These are phyloP conservation scores for Luperina testacea DNA, from an alignment of 2,888 invertebrate genomes.

Conservation along the genomic window DNA sequence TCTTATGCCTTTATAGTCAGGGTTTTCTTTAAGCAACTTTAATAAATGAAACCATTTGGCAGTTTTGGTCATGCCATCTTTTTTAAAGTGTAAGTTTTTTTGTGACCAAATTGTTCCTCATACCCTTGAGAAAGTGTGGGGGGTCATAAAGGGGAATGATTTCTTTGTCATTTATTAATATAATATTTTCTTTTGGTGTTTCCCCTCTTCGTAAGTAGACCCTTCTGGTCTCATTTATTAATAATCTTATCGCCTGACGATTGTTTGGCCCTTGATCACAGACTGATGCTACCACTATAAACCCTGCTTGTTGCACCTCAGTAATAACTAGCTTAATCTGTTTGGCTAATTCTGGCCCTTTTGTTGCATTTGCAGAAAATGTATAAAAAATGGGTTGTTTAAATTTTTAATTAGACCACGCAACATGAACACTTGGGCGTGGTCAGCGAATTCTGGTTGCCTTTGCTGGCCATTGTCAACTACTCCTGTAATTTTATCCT, in stretches of 20 bases:
- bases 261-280: conserved; percentile 12
- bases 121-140: conserved; percentile 3
- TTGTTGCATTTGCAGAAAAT: not conserved
- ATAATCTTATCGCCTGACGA: conserved; percentile 1
- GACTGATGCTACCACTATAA: conserved; percentile 7
- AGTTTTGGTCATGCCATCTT: not conserved
- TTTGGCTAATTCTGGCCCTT: conserved; percentile 7
- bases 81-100: not conserved
- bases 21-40: not conserved
- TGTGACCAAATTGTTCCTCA: not conserved
- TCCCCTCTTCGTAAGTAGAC: conserved; percentile 9
- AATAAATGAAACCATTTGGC: conserved; percentile 3
- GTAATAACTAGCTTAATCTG: conserved; percentile 2
- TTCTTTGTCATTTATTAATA: not conserved
- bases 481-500: not conserved
- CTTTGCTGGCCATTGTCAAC: conserved; percentile 9
- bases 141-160: conserved; percentile 5
- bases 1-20: conserved; percentile 5
- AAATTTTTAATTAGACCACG: not conserved
- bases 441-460: conserved; percentile 11
- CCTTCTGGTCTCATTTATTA: conserved; percentile 11
- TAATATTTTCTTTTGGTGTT: not conserved
- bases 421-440: conserved; percentile 4
- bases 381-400: not conserved
- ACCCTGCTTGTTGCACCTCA: conserved; percentile 12